Evolutionary conservation across 2,113 vertebrate species (phyloP), one percentile per base, ranked within the genome.

Genomic region (Conger conger): DNA sequence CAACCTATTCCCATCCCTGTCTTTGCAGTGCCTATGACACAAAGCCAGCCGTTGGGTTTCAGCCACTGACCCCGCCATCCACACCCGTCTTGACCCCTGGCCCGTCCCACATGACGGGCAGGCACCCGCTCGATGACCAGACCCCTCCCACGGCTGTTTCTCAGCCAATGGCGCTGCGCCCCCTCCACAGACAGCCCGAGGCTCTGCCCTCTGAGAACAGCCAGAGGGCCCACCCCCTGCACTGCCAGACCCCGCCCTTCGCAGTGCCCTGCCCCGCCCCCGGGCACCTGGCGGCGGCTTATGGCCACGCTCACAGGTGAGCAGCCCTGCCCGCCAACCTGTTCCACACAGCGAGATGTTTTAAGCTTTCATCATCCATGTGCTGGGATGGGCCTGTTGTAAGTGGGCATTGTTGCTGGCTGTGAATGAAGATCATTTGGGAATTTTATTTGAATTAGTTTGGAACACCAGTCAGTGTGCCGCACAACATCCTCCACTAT

Each of bases 21-120:
- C 79, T 90, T 80, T 20, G 18, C 94, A 99, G 97, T 97, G 97
- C 97, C 96, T 97, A 96, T 13, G 96, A 97, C 91, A 95, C 94
- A 94, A 98, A 98, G 91, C 95, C 96, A 87, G 90, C 93, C 3
- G 60, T 92, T 45, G 94, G 94, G 91, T 96, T 97, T 93, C 96
- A 96, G 95, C 94, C 96, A 93, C 93, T 94, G 92, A 94, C 96
- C 45, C 95, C 96, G 0, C 94, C 96, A 0, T 83, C 95, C 82
- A 93, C 96, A 0, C 95, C 96, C 0, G 91, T 93, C 84, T 95
- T 93, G 3, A 96, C 95, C 1, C 11, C 92, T 80, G 15, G 92
- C 93, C 91, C 87, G 85, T 84, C 76, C 90, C 89, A 68, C 68
- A 89, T 88, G 3, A 42, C 90, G 1, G 87, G 88, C 40, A 85